Conservation (phyloP, 2,113 vertebrate species). For the Eublepharis macularius region DNA sequence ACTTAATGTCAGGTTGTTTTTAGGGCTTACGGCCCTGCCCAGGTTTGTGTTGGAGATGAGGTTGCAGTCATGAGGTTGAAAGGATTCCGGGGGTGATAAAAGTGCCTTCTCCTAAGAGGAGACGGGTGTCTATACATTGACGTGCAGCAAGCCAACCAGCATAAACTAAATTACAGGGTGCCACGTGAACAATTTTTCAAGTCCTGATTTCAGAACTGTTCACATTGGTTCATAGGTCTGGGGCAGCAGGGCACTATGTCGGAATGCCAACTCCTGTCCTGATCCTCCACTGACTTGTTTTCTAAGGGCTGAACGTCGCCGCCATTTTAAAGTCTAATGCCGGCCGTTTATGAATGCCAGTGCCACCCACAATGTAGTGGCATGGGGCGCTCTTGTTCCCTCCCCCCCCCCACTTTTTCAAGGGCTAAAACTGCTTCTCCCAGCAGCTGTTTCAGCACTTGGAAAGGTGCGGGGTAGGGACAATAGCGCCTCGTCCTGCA, state of each 20-base stretch:
- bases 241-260: too few relatives aligned
- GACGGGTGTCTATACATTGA: background rate
- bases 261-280: background rate
- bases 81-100: background rate
- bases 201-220: background rate
- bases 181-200: background rate
- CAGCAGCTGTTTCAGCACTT: too few relatives aligned
- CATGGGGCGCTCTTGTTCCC: too few relatives aligned
- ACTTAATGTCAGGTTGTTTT: background rate
- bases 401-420: too few relatives aligned
- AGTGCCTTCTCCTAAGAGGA: background rate
- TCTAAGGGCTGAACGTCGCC: too few relatives aligned
- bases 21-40: too few relatives aligned
- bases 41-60: background rate
- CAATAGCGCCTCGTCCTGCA: too few relatives aligned
- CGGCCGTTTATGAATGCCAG: too few relatives aligned
- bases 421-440: too few relatives aligned
- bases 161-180: background rate
- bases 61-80: background rate
- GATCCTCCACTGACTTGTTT: background rate
- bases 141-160: background rate
- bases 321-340: too few relatives aligned
- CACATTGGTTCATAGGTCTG: background rate
- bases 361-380: too few relatives aligned
- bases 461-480: too few relatives aligned